These are phyloP conservation scores for Zonitis immaculata DNA, from an alignment of 2,888 invertebrate species.

Conservation along the genomic window DNA sequence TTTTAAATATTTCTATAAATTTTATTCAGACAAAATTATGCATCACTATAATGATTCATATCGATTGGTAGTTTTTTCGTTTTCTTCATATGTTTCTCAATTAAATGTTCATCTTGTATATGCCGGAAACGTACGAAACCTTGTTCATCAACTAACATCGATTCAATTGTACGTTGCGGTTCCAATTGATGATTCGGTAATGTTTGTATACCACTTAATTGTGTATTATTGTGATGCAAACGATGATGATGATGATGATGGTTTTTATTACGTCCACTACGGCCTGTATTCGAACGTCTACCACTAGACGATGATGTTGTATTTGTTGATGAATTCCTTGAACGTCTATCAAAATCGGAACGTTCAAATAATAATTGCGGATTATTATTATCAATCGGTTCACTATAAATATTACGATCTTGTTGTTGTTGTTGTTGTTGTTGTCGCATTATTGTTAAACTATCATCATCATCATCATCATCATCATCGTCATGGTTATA, in stretches of 20 bases:
- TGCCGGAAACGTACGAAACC: constrained; percentile 83
- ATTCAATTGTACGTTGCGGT: constrained; percentile 44
- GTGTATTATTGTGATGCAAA: constrained; percentile 29
- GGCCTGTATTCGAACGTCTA: constrained; percentile 42
- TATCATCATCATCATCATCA: constrained; percentile 40
- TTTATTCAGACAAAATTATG: too few species aligned
- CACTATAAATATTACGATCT: constrained; percentile 52
- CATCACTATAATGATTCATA: constrained; percentile 45
- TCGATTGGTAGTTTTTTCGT: constrained; percentile 29
- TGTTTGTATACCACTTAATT: constrained; percentile 54
- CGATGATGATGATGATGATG: constrained; percentile 41
- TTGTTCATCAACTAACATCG: constrained; percentile 87
- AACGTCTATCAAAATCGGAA: constrained; percentile 51
- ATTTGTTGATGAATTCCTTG: constrained; percentile 43
- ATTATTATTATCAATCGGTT: constrained; percentile 44
- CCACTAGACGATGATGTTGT: constrained; percentile 36
- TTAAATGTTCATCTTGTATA: constrained; percentile 45
- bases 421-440: too few species aligned
- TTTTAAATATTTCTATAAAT: too few species aligned
- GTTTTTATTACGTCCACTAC: background rate
- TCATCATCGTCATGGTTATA: constrained; percentile 43
- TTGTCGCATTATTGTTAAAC: background rate
- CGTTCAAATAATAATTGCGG: constrained; percentile 58
- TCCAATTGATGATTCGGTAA: constrained; percentile 56
- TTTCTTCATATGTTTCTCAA: constrained; percentile 20